Evolutionary conservation across 2,797 vertebrate genomes (phyloP), one percentile per base, ranked within the genome.

Genomic region (Pagetopsis macropterus): DNA sequence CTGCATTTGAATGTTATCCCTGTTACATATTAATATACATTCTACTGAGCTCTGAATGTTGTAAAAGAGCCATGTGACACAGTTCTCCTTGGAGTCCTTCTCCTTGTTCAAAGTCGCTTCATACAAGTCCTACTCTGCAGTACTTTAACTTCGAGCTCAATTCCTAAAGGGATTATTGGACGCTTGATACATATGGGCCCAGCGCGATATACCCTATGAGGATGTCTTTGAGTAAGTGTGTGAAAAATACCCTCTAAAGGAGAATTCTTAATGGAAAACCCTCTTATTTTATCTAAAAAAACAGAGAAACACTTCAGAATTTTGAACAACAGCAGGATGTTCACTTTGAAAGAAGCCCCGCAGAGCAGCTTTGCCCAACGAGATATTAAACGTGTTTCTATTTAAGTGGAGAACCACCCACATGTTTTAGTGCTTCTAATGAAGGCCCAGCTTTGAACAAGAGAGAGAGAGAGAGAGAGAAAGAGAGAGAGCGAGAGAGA

Each of bases 371-470:
- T 33, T 63, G 49, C n/a, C 41, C 41, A 40, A 12, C 66, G 43
- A 70, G 31, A 71, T 33, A 81, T 60, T 69, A 62, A 67, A 31
- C 17, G 23, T 70, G 55, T 46, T 65, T 70, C 78, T n/a, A 60
- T 72, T 72, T 27, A 54, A 56, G 40, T 19, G 50, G 33, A 69
- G 74, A 83, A 81, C 70, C 72, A 74, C 78, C 67, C 60, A 79
- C 75, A 68, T 63, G 17, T 54, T 80, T 55, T 51, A 48, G 58
- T 71, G 41, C 58, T 62, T 59, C 41, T 82, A 66, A 78, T 56
- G 17, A 73, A 67, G 73, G 76, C 72, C 87, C 76, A 83, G 63
- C 59, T 81, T 78, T 67, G 56, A 60, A 86, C 21, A 2, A 23
- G 23, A 23, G 23, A 23, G 2, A 23, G 23, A 23, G 23, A 23